phyloP scores from a whole-genome alignment of 2,797 vertebrate genomes.

The Sebastes kiyomatsui region DNA sequence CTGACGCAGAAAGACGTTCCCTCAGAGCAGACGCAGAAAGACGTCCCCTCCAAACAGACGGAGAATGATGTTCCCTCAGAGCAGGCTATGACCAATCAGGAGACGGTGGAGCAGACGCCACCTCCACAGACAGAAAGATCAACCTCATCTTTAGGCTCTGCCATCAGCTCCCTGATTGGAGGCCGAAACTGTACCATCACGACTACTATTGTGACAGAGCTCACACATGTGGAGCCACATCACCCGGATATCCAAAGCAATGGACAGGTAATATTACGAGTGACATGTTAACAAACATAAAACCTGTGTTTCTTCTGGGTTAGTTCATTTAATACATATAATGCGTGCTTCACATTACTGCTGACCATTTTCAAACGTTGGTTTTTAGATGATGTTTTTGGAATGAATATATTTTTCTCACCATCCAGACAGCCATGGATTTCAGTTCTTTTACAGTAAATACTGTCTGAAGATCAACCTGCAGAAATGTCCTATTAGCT shows the following conservation, averaged over 20 bases:
- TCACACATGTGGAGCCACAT: slow-evolving; percentile 74
- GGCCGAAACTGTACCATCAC: slow-evolving; percentile 78
- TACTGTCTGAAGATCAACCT: background rate
- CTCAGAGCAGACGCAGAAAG: background rate
- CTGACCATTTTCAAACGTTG: background rate
- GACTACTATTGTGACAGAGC: slow-evolving; percentile 83
- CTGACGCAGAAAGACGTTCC: background rate
- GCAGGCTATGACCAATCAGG: slow-evolving; percentile 17
- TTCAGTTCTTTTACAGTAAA: background rate
- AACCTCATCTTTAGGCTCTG: slow-evolving; percentile 49
- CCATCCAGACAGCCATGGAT: background rate
- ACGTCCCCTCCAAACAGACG: background rate
- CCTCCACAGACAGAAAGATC: slow-evolving; percentile 35
- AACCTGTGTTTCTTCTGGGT: background rate
- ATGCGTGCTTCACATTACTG: background rate
- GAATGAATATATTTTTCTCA: background rate
- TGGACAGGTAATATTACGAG: slow-evolving; percentile 62
- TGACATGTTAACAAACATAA: background rate
- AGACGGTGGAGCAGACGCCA: slow-evolving; percentile 5
- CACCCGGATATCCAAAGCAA: slow-evolving; percentile 45
- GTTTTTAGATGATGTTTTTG: background rate
- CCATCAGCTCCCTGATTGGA: slow-evolving; percentile 74
- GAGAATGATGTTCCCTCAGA: background rate
- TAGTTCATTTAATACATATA: background rate
- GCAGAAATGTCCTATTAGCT: background rate